Conservation (phyloP, 2,888 invertebrate genomes). For the Lochmaea capreae region DNA sequence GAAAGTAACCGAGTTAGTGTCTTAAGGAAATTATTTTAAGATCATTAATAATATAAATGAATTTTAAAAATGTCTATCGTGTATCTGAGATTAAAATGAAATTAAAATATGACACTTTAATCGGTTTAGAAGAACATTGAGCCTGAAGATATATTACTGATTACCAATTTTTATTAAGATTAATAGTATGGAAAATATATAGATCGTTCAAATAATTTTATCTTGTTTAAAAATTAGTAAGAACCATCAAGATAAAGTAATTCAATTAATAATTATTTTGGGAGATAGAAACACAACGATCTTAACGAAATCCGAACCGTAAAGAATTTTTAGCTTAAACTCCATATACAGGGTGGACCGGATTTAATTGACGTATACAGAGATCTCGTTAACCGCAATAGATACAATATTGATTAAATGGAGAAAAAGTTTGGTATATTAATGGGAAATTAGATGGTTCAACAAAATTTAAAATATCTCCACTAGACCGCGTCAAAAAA, state of each 20-base stretch:
- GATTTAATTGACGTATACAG: too few relatives aligned
- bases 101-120: slow-evolving; percentile 8
- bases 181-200: slow-evolving; percentile 13
- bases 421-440: too few relatives aligned
- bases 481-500: too few relatives aligned
- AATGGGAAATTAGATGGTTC: too few relatives aligned
- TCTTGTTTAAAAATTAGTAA: slow-evolving; percentile 4
- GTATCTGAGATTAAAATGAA: slow-evolving; percentile 18
- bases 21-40: background rate
- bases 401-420: too few relatives aligned
- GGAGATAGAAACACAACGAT: background rate
- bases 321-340: too few relatives aligned
- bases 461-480: too few relatives aligned
- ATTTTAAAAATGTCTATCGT: slow-evolving; percentile 2
- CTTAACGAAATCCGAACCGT: background rate
- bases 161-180: slow-evolving; percentile 22
- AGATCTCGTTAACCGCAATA: too few relatives aligned
- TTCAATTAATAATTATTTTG: background rate
- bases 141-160: slow-evolving; percentile 1
- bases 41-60: slow-evolving; percentile 11
- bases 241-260: background rate
- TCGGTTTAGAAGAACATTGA: background rate
- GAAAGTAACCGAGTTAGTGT: background rate
- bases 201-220: background rate
- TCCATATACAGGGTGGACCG: too few relatives aligned